Base-by-base conservation (phyloP, 2,888 invertebrate genomes). In the Sphecodes monilicornis region DNA sequence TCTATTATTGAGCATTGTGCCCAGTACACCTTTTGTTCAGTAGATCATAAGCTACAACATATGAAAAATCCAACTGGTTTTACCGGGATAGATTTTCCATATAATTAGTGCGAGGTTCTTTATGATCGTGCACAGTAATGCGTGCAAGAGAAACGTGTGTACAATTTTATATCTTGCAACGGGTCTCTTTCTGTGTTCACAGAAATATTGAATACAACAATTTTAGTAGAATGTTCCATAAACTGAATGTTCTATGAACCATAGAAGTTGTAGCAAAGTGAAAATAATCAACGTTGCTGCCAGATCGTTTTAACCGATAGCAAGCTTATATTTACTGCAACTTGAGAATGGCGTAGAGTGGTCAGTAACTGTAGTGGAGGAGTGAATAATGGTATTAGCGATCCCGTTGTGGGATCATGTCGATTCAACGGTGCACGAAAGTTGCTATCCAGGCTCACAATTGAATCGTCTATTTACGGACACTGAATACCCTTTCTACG, bases 341-440 rank as follows among this genome's bases (percentile, higher is more conserved):
- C 60, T 29, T 13, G 16, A 60, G 60, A 60, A 26, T 16, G 60
- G 60, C 60, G 60, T 60, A 26, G 29, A 60, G 60, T 29, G 60
- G 60, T 60, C 60, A 60, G 60, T 60, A 29, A n/a, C 29, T 29
- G 60, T 29, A 29, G 60, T 16, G 29, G 29, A 60, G 29, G 16
- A 60, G 60, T 60, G 60, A 60, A 60, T 60, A 60, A 60, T 60
- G 60, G 60, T 60, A 60, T 60, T 60, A 29, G 60, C 60, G 60
- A 60, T 60, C 60, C 60, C 60, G 60, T 60, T 29, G 60, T 60
- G 60, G 60, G 26, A 60, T 60, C 60, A 60, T 60, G 60, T 60
- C 60, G 60, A 60, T 60, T 16, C 60, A 60, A 60, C 29, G 60
- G 60, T 1, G 60, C 60, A 60, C 60, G 60, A 60, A 60, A 60